A percentile compares a stretch with the other conserved stretches of the same genome.
Evolutionary conservation across 2,888 invertebrate genomes (phyloP).

Genomic region (Aethes cnicana): DNA sequence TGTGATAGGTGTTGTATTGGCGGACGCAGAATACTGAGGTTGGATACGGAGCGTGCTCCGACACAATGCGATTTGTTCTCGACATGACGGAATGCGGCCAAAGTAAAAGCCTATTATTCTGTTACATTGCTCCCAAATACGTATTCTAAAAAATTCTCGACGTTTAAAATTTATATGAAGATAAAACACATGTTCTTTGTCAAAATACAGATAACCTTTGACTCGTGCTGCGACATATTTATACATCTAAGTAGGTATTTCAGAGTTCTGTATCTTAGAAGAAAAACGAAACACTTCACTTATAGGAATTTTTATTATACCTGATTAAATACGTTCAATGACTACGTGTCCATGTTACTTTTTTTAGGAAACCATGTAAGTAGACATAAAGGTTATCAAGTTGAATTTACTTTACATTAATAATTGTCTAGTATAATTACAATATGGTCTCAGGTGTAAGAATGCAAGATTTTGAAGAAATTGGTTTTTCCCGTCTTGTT

Average conservation of each 20-base stretch:
- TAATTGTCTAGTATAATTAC: too few relatives aligned
- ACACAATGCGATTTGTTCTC: conserved; percentile 53
- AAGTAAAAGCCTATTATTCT: conserved; percentile 32
- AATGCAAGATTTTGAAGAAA: too few relatives aligned
- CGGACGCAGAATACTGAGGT: conserved; percentile 49
- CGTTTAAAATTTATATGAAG: not conserved
- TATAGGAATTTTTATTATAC: too few relatives aligned
- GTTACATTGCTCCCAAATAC: conserved; percentile 4
- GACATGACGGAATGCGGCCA: conserved; percentile 48
- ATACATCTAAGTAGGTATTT: conserved; percentile 29
- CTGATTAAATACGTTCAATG: too few relatives aligned
- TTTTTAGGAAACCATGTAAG: too few relatives aligned
- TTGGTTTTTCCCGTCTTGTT: too few relatives aligned
- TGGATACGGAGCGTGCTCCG: conserved; percentile 54
- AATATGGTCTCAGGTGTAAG: too few relatives aligned
- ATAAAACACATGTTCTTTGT: conserved; percentile 21
- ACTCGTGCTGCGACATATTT: conserved; percentile 19
- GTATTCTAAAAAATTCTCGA: not conserved
- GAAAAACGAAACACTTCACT: too few relatives aligned
- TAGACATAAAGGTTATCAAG: too few relatives aligned
- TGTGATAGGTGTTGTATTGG: conserved; percentile 60
- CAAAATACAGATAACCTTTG: conserved; percentile 30
- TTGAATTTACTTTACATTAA: too few relatives aligned
- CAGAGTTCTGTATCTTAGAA: too few relatives aligned
- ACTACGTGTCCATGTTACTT: too few relatives aligned